phyloP scores from a whole-genome alignment of 1,140 invertebrate species.

The Bombus balteatus region DNA sequence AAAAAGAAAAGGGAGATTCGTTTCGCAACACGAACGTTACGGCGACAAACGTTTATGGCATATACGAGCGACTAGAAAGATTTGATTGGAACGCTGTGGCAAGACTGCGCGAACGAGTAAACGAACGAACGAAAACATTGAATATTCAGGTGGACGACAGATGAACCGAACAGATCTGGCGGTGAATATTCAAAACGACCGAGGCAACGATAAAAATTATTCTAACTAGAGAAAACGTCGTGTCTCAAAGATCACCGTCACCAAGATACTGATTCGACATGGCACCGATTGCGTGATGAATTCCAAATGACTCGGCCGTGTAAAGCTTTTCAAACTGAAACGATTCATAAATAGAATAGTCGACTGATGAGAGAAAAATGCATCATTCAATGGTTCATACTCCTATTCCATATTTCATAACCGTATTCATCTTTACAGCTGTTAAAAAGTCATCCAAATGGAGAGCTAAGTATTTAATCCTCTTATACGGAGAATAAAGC shows the following conservation, averaged over 20 bases:
- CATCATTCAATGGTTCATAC: neutral
- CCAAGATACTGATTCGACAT: constrained; percentile 46
- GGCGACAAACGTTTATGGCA: constrained; percentile 38
- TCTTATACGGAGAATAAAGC: neutral
- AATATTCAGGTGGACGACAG: constrained; percentile 69
- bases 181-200: constrained; percentile 67
- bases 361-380: neutral
- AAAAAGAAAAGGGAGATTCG: neutral
- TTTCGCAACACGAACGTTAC: neutral
- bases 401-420: neutral
- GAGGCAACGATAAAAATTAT: constrained; percentile 65
- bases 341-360: neutral
- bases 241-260: constrained; percentile 35
- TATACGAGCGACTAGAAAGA: constrained; percentile 49
- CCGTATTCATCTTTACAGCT: neutral
- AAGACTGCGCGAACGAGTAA: constrained; percentile 51
- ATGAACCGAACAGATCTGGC: constrained; percentile 68
- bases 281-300: constrained; percentile 59
- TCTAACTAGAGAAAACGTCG: constrained; percentile 44
- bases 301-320: constrained; percentile 18
- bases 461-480: neutral
- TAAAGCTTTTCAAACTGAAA: neutral
- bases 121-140: constrained; percentile 65
- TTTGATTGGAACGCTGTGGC: constrained; percentile 50
- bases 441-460: neutral